phyloP scores from a whole-genome alignment of 2,888 invertebrate genomes.

The Alloscopus bannaensis region DNA sequence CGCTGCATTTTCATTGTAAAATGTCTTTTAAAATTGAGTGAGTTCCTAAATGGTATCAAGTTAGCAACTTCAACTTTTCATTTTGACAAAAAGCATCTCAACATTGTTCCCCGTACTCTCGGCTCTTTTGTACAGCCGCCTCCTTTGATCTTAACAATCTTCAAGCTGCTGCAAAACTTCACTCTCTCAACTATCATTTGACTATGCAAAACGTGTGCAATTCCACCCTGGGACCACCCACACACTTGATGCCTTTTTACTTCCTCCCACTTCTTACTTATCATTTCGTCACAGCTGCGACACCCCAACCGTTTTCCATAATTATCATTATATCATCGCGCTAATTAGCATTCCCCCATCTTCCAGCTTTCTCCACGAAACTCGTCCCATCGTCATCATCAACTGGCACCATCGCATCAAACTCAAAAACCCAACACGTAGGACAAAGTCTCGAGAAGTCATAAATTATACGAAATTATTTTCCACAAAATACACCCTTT shows the following conservation, averaged over 20 bases:
- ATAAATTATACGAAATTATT: slow-evolving; percentile 26
- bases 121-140: too few species aligned
- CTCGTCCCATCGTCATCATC: neutral
- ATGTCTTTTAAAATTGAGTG: too few species aligned
- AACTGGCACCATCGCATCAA: neutral
- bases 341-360: slow-evolving; percentile 54
- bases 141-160: too few species aligned
- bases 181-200: too few species aligned
- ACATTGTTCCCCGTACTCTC: too few species aligned
- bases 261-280: slow-evolving; percentile 23
- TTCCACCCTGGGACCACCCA: neutral
- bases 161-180: too few species aligned
- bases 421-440: neutral
- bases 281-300: slow-evolving; percentile 40
- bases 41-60: too few species aligned
- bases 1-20: too few species aligned
- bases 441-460: slow-evolving; percentile 8
- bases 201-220: slow-evolving; percentile 45
- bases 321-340: slow-evolving; percentile 52
- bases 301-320: slow-evolving; percentile 37
- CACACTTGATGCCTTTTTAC: neutral
- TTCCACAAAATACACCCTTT: slow-evolving; percentile 18
- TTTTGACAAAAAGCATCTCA: too few species aligned
- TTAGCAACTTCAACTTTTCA: too few species aligned
- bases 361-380: slow-evolving; percentile 6